Percentiles rank a stretch among this genome's conserved stretches.
phyloP scores from a whole-genome alignment of 2,113 vertebrate genomes.

The Thamnaconus septentrionalis region DNA sequence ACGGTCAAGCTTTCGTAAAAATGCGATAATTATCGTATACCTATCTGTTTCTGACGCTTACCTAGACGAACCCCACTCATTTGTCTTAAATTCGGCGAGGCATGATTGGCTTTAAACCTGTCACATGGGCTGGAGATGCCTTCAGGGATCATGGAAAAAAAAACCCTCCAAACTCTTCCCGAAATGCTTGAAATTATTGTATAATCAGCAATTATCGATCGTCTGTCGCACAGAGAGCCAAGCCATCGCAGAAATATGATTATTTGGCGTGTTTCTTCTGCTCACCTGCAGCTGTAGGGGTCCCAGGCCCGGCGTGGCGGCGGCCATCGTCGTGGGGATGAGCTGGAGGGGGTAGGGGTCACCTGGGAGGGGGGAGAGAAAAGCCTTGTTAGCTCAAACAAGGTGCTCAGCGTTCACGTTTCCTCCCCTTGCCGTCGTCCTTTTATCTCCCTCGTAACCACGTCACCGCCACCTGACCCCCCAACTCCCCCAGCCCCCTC shows the following conservation, averaged over 20 bases:
- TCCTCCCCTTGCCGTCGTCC: not conserved
- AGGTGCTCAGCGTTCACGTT: not conserved
- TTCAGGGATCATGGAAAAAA: too few relatives aligned
- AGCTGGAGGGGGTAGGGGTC: conserved; percentile 98
- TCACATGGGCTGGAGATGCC: too few relatives aligned
- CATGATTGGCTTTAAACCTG: too few relatives aligned
- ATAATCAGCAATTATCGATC: too few relatives aligned
- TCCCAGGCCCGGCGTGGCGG: conserved; percentile 90
- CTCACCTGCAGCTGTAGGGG: conserved; percentile 96
- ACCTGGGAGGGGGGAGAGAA: conserved; percentile 78
- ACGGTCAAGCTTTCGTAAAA: too few relatives aligned
- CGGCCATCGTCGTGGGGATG: conserved; percentile 98
- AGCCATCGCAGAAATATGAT: not conserved
- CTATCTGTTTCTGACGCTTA: too few relatives aligned
- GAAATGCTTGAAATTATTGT: too few relatives aligned
- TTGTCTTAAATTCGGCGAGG: too few relatives aligned
- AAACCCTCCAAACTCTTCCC: too few relatives aligned
- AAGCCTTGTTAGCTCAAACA: not conserved
- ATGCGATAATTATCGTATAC: too few relatives aligned
- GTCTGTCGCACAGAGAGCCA: too few relatives aligned
- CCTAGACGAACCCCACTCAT: too few relatives aligned
- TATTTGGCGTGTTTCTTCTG: not conserved
- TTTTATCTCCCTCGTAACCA: not conserved
- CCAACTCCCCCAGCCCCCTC: conserved; percentile 14
- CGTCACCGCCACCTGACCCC: conserved; percentile 14